Evolutionary conservation across 2,113 vertebrate genomes (phyloP), one percentile per base, ranked within the genome.

Genomic region (Alethe diademata): DNA sequence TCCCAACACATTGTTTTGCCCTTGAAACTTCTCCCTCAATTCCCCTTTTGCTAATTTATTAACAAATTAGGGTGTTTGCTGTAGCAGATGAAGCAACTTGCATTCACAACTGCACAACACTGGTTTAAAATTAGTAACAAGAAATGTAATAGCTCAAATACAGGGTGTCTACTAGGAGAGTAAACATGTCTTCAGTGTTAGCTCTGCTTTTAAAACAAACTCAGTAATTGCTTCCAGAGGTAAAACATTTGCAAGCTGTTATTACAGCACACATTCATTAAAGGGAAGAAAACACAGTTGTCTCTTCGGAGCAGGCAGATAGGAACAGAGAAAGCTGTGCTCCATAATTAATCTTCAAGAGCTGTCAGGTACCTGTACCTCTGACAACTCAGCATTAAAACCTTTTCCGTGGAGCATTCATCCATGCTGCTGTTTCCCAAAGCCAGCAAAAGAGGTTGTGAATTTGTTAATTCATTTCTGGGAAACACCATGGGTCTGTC

Each of bases 151-250:
- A 73, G 69, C 84, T 69, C 58, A 48, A 88, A 88, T 56, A 47
- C 33, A 64, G 70, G 10, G 76, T 95, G 61, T 93, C 82, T 91
- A 10, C 93, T 91, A 74, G 75, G 65, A 94, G 40, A 91, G 66
- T 74, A 85, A 92, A 86, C 43, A 54, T 19, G 72, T 95, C 82
- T 86, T 53, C 85, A 58, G 42, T 51, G 85, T 92, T 94, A 92
- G 88, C 71, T 94, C 75, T 94, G 93, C 89, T 86, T 86, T 95
- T 93, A 86, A 95, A 96, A 81, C 91, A 93, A 94, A 74, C 38
- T 53, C 25, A 64, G 75, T 95, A 93, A 95, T 95, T 93, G 73
- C 73, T 96, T 91, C 62, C 93, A 93, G 91, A 69, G 72, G 65
- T 51, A 92, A 95, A 94, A 92, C 75, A 93, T 76, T 96, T 95